Conservation (phyloP, 2,888 invertebrate genomes). For the Embidobia sp. region DNA sequence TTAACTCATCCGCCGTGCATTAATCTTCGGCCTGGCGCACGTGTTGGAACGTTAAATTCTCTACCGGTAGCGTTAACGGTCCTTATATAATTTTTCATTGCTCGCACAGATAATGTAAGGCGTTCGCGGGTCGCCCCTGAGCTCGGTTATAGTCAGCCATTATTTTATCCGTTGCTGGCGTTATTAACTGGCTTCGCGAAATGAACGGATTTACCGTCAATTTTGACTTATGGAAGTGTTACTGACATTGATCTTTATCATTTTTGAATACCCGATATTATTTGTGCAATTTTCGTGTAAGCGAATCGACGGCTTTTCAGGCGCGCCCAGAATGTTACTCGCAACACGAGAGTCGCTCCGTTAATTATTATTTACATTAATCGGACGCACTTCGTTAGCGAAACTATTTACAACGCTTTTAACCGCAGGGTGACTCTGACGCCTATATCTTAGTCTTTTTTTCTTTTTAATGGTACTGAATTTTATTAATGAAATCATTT, state of each 20-base stretch:
- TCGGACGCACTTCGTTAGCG: conserved; percentile 46
- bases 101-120: conserved; percentile 63
- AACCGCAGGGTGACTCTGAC: conserved; percentile 27
- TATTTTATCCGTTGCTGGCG: conserved; percentile 58
- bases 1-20: conserved; percentile 64
- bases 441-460: too few species aligned
- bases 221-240: conserved; percentile 18
- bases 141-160: conserved; percentile 60
- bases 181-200: conserved; percentile 57
- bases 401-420: conserved; percentile 40
- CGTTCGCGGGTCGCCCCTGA: conserved; percentile 56
- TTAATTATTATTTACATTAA: conserved; percentile 43
- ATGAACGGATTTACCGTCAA: conserved; percentile 53
- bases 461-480: too few species aligned
- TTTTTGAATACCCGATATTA: background rate
- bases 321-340: conserved; percentile 16
- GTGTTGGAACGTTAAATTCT: conserved; percentile 67
- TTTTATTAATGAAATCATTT: too few species aligned
- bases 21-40: conserved; percentile 64
- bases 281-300: too few species aligned
- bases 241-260: conserved; percentile 4
- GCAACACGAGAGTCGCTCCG: conserved; percentile 32
- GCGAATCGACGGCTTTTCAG: background rate
- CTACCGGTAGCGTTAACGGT: conserved; percentile 64
- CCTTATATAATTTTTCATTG: conserved; percentile 68